Base-by-base conservation (phyloP, 2,888 invertebrate genomes). In the Aromia moschata region DNA sequence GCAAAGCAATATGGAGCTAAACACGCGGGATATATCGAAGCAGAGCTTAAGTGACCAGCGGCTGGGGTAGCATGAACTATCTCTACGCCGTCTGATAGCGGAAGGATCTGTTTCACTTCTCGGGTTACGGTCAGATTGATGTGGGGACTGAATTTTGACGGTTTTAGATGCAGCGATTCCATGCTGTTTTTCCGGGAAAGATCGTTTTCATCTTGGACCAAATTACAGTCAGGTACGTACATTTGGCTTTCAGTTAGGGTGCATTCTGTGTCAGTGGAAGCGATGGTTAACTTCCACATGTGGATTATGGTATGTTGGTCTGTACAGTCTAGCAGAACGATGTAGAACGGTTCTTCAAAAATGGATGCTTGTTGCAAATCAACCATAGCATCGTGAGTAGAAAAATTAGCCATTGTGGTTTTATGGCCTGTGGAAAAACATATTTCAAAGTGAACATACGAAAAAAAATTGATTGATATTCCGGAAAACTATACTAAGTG, bases 21-120 rank as follows among this genome's bases (percentile, higher is more conserved):
- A 80, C 98, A 99, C n/a, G 98, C 98, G 2, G 98, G 98, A 82
- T 98, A 98, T 73, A 99, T 96, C 16, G 96, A 96, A 0, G 98
- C 96, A 0, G 98, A 98, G 77, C 97, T 96, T 38, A 98, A 84
- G 80, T 98, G 98, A 0, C 98, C 98, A 0, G 98, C 98, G 0
- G 98, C 94, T 0, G 97, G 95, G 0, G 94, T 89, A 0, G 96
- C 97, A 80, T 95, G 94, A 53, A 95, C 90, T 2, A 98, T 92
- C 77, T 95, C 94, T 5, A 97, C 96, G 2, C 93, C 94, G 58
- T 92, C 90, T 0, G 96, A 95, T 36, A 98, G 79, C 0, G 93
- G 91, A 47, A 98, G 83, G 47, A 91, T 89, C 78, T 96, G 95
- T 44, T 93, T 93, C 77, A 95, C 94, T 46, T 96, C 96, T 86